A percentile compares a stretch with the other conserved stretches of the same genome.
Evolutionary conservation across 2,113 vertebrate species (phyloP).

Genomic region (Callocephalon fimbriatum): DNA sequence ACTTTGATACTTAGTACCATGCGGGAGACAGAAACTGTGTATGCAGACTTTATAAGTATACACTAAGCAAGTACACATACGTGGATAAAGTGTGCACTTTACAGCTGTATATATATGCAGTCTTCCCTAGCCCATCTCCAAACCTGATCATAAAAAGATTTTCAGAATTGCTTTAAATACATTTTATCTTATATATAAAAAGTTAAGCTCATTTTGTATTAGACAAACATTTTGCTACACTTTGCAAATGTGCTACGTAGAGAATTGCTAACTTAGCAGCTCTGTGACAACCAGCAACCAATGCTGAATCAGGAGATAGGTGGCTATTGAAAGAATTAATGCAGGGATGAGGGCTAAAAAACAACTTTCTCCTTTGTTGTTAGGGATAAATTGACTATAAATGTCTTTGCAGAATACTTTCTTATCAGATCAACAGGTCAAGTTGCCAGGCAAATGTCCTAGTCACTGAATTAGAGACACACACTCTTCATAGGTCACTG

Average conservation of each 20-base stretch:
- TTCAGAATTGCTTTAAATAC: neutral
- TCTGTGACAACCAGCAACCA: neutral
- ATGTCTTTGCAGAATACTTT: neutral
- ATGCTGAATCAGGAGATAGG: neutral
- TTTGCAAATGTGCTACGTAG: neutral
- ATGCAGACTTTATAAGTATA: neutral
- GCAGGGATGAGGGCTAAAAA: neutral
- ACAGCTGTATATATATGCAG: neutral
- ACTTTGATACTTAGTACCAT: neutral
- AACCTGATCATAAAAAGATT: neutral
- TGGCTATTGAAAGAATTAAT: neutral
- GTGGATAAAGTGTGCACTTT: neutral
- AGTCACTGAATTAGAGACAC: neutral
- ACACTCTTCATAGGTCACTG: neutral
- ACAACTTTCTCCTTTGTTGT: neutral
- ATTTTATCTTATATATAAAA: neutral
- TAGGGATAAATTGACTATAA: neutral
- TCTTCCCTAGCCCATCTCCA: neutral
- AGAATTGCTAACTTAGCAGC: neutral
- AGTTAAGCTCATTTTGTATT: neutral
- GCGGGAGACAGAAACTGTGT: neutral
- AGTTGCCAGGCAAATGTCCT: neutral
- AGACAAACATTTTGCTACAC: neutral
- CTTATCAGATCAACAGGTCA: neutral
- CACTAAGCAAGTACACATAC: neutral